phyloP scores from a whole-genome alignment of 2,113 vertebrate genomes.

The Ammodramus savannarum region DNA sequence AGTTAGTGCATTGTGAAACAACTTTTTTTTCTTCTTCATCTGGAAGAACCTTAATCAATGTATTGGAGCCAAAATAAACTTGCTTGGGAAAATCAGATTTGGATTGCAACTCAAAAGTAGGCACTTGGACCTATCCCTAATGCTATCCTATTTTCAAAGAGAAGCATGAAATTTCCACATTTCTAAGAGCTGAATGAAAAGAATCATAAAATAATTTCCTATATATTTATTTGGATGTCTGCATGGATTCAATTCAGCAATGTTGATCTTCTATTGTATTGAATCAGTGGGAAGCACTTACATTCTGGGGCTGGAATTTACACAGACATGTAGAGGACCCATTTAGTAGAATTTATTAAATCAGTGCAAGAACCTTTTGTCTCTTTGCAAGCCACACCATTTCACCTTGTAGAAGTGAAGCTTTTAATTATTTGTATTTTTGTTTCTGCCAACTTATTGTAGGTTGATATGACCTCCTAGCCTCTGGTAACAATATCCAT shows the following conservation, averaged over 20 bases:
- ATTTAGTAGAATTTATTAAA: neutral
- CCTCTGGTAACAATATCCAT: neutral
- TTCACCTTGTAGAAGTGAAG: neutral
- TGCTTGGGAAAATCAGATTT: neutral
- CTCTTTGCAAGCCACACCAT: neutral
- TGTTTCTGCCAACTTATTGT: neutral
- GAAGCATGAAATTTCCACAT: neutral
- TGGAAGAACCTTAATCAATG: neutral
- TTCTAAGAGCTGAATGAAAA: neutral
- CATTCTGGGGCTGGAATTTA: neutral
- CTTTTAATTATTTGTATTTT: neutral
- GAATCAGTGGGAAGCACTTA: slow-evolving; percentile 17
- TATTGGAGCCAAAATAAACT: neutral
- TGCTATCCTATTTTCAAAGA: neutral
- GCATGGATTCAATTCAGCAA: slow-evolving; percentile 1
- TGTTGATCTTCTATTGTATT: slow-evolving; percentile 8
- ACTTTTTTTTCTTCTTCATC: neutral
- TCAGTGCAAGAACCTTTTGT: neutral
- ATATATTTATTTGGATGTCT: slow-evolving; percentile 10
- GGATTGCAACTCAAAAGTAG: neutral
- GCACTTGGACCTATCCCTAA: neutral
- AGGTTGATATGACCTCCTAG: neutral
- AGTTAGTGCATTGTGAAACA: neutral
- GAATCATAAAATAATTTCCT: slow-evolving; percentile 8
- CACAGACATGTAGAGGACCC: neutral